Evolutionary conservation across 2,113 vertebrate genomes (phyloP).

Genomic region (Catagonus wagneri): DNA sequence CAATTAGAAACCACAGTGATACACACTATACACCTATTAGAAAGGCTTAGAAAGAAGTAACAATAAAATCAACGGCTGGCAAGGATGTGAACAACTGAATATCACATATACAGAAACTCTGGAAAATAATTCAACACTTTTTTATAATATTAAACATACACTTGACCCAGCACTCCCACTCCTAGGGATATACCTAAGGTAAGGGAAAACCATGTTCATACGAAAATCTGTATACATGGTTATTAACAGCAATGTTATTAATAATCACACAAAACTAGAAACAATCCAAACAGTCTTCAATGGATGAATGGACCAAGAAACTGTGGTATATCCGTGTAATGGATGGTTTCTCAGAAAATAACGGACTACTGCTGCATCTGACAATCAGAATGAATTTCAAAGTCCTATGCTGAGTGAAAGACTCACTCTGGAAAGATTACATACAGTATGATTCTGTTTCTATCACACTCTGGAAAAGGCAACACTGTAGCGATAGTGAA

Average conservation of each 20-base stretch:
- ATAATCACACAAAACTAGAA: constrained; percentile 1
- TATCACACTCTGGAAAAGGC: background rate
- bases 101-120: background rate
- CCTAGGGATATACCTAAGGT: background rate
- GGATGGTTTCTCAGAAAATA: background rate
- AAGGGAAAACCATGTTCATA: background rate
- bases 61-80: background rate
- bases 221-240: background rate
- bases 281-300: background rate
- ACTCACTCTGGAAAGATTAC: background rate
- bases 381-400: background rate
- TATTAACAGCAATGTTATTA: background rate
- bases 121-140: background rate
- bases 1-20: background rate
- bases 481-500: background rate
- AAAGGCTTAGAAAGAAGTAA: constrained; percentile 11
- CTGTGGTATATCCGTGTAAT: background rate
- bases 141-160: background rate
- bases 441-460: background rate
- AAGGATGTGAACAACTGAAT: background rate
- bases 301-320: background rate
- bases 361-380: background rate
- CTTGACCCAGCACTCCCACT: background rate
- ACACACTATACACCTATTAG: background rate
- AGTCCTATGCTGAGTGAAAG: background rate